phyloP scores from a whole-genome alignment of 2,888 invertebrate genomes.

The Drosophila yooni region DNA sequence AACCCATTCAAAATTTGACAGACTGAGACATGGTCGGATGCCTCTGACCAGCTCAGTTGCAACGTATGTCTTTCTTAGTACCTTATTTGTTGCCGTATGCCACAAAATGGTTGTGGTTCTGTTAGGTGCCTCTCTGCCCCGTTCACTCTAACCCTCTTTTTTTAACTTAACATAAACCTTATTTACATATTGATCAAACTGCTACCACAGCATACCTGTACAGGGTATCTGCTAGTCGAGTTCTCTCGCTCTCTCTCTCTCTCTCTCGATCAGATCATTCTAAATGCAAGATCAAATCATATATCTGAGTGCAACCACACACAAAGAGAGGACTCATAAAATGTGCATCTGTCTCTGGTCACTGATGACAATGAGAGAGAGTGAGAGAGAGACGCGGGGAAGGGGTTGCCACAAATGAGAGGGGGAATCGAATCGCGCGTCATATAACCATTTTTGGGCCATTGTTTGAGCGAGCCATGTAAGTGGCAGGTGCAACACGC shows the following conservation, averaged over 20 bases:
- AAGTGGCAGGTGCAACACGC: constrained; percentile 66
- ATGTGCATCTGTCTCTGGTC: constrained; percentile 44
- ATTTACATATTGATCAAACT: neutral
- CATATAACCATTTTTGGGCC: constrained; percentile 14
- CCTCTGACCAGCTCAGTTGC: neutral
- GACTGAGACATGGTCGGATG: neutral
- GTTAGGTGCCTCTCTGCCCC: neutral
- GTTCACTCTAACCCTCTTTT: neutral
- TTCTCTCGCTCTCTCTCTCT: neutral
- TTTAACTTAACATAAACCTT: neutral
- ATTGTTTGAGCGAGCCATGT: constrained; percentile 46
- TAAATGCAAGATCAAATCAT: too few species aligned
- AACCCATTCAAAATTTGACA: neutral
- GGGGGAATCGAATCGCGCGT: constrained; percentile 8
- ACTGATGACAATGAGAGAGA: constrained; percentile 27
- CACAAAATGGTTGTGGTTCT: neutral
- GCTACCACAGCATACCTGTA: neutral
- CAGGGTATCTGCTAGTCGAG: neutral
- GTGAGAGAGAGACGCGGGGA: neutral
- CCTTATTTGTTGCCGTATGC: neutral
- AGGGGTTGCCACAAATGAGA: neutral
- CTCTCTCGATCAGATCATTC: neutral
- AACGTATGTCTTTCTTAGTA: neutral
- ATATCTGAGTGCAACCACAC: too few species aligned
- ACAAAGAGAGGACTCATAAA: constrained; percentile 19